These are phyloP conservation scores for Rhynchomys soricoides DNA, from an alignment of 2,113 vertebrate species.

Conservation along the genomic window DNA sequence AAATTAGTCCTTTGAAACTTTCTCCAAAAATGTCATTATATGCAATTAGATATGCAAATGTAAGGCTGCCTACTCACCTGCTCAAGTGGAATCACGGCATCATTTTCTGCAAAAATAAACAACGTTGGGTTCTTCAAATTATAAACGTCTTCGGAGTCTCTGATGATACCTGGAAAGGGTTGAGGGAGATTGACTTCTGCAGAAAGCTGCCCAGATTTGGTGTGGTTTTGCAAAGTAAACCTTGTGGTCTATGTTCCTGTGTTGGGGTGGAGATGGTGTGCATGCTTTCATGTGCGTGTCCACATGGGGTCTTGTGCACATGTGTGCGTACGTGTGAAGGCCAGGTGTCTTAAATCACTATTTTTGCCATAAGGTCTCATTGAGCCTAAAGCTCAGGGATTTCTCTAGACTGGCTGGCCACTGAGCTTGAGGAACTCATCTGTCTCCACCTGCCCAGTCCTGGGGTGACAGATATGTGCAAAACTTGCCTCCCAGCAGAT, in stretches of 20 bases:
- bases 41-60: neutral
- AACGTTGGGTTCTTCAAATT: conserved; percentile 86
- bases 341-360: neutral
- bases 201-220: neutral
- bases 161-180: conserved; percentile 85
- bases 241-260: neutral
- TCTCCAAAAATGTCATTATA: fast-evolving
- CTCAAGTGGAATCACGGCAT: conserved; percentile 84
- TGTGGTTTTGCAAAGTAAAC: neutral
- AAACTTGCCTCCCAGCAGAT: neutral
- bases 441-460: neutral
- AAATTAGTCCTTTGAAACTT: neutral
- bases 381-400: neutral
- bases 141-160: conserved; percentile 84
- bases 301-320: neutral
- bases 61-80: conserved; percentile 80
- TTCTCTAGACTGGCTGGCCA: neutral
- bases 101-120: conserved; percentile 92
- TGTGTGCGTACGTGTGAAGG: neutral
- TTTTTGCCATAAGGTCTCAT: neutral
- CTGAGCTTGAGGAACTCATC: neutral
- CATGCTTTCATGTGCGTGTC: too few species aligned
- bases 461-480: neutral
- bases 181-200: neutral
- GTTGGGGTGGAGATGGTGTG: neutral